Evolutionary conservation across 2,888 invertebrate genomes (phyloP).

Genomic region (Cybosia mesomella): DNA sequence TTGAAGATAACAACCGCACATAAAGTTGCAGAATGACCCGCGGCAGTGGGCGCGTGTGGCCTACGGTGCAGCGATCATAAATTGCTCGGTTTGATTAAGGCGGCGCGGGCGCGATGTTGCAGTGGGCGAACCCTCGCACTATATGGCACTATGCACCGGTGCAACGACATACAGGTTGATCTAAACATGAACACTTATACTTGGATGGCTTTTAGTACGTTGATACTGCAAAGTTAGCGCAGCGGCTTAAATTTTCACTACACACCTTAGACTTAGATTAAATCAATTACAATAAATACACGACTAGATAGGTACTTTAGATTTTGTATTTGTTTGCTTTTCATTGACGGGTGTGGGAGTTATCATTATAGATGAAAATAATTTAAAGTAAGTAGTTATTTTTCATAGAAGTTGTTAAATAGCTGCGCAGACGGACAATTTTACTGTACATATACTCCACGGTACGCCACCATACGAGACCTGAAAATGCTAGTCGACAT

Average conservation of each 20-base stretch:
- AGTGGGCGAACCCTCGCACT: slow-evolving; percentile 58
- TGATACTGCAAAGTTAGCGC: neutral
- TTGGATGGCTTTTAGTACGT: neutral
- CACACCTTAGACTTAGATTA: neutral
- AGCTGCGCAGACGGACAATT: too few relatives aligned
- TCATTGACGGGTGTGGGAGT: neutral
- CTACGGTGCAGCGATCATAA: slow-evolving; percentile 77
- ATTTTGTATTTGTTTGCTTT: neutral
- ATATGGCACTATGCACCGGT: slow-evolving; percentile 70
- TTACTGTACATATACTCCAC: too few relatives aligned
- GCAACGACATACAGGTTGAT: slow-evolving; percentile 70
- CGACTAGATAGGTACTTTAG: too few relatives aligned
- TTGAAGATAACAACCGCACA: slow-evolving; percentile 1
- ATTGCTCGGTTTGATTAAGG: slow-evolving; percentile 85
- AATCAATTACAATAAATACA: too few relatives aligned
- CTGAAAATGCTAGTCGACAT: too few relatives aligned
- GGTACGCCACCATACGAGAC: too few relatives aligned
- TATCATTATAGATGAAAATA: neutral
- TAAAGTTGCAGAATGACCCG: slow-evolving; percentile 53
- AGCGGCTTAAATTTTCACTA: too few relatives aligned
- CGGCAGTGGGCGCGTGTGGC: slow-evolving; percentile 29
- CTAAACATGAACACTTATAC: slow-evolving; percentile 9
- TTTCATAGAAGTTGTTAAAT: too few relatives aligned
- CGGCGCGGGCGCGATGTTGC: slow-evolving; percentile 61
- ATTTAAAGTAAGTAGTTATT: neutral